Conservation (phyloP, 2,797 vertebrate species). For the Epinephelus coioides region DNA sequence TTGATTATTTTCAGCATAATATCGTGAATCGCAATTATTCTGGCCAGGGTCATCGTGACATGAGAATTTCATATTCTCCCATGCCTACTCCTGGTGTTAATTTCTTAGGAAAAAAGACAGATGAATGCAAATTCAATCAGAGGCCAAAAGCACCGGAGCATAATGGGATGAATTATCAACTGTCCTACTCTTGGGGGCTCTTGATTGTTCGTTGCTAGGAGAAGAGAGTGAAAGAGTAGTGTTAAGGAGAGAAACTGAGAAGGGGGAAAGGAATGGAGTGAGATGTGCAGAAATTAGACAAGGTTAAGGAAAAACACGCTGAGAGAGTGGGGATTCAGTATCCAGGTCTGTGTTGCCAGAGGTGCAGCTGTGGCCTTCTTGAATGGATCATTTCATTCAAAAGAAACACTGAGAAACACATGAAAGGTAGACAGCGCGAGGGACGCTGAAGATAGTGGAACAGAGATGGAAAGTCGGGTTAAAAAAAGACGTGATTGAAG, state of each 20-base stretch:
- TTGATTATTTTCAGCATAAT: no score
- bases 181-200: background rate
- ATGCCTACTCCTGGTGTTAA: background rate
- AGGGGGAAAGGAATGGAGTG: no score
- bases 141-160: background rate
- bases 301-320: background rate
- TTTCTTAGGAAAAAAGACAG: background rate
- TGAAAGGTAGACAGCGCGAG: slow-evolving; percentile 1
- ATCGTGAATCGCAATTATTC: no score
- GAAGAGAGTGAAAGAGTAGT: background rate
- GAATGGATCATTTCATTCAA: slow-evolving; percentile 46
- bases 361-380: slow-evolving; percentile 13
- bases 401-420: slow-evolving; percentile 25
- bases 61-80: no score
- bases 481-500: slow-evolving; percentile 35
- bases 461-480: slow-evolving; percentile 18
- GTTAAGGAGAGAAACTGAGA: background rate
- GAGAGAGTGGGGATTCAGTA: background rate
- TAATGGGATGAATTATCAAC: slow-evolving; percentile 10
- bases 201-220: slow-evolving; percentile 13
- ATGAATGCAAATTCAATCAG: slow-evolving; percentile 28
- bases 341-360: background rate
- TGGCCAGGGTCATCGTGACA: no score
- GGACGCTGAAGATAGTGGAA: background rate
- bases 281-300: slow-evolving; percentile 10